Conservation (phyloP, 2,888 invertebrate genomes). For the Agrenia bidenticulata region DNA sequence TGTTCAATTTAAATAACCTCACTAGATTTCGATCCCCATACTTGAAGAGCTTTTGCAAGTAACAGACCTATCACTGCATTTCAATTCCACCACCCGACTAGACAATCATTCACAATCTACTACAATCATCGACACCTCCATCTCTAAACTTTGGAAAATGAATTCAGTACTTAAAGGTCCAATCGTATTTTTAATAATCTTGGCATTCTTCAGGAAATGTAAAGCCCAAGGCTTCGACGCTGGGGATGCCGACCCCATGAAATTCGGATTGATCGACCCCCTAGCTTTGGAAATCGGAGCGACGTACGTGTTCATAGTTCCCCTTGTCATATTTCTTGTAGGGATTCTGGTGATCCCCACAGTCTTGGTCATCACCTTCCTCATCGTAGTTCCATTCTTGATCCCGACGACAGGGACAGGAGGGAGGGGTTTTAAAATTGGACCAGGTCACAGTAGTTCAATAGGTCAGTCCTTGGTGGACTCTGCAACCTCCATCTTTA, state of each 20-base stretch:
- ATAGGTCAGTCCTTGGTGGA: background rate
- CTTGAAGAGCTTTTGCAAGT: too few species aligned
- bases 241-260: conserved; percentile 36
- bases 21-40: too few species aligned
- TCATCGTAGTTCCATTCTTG: conserved; percentile 40
- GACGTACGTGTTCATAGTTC: conserved; percentile 37
- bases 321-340: conserved; percentile 37
- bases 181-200: background rate
- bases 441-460: background rate
- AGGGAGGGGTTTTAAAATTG: conserved; percentile 14
- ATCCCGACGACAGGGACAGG: conserved; percentile 15
- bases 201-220: background rate
- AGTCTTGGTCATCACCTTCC: conserved; percentile 36
- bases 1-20: too few species aligned
- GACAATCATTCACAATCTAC: too few species aligned
- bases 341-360: conserved; percentile 40
- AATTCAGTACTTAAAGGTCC: background rate
- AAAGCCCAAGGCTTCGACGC: conserved; percentile 24
- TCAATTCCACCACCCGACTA: too few species aligned
- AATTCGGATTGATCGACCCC: conserved; percentile 38
- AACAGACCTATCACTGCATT: too few species aligned
- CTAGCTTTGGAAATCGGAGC: conserved; percentile 37
- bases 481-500: background rate
- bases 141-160: background rate
- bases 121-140: too few species aligned